Base-by-base conservation (phyloP, 2,113 vertebrate species). In the Mesitornis unicolor region DNA sequence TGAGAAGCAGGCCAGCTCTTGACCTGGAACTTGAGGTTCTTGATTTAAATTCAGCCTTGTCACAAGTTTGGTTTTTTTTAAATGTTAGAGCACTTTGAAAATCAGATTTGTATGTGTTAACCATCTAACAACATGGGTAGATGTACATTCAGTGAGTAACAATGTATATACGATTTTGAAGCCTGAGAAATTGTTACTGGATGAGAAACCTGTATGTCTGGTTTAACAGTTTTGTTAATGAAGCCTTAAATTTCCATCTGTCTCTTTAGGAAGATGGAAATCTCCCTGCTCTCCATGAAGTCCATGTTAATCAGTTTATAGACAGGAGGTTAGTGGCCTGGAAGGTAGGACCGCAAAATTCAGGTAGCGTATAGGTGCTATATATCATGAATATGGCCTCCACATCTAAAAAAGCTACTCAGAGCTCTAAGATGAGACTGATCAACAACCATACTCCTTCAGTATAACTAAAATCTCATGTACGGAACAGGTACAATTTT, bases 221-320 rank as follows among this genome's bases (percentile, higher is more conserved):
- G 79, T 79, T 81, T 81, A 87, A 71, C 75, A 91, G 0, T 70
- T 95, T 42, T 63, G 43, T 54, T 91, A 95, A 77, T 54, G 68
- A 91, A 91, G 84, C 59, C 76, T 90, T 94, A 74, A 59, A 86
- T 87, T 87, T 88, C 70, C 82, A 74, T 87, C 93, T 93, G 75
- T 73, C 64, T 87, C 61, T 93, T 35, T 57, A 85, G 74, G 87
- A 92, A 86, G 85, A 71, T 29, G n/a, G 73, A 92, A 95, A 92
- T 77, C 80, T 93, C 43, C 20, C 63, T 83, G 26, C 45, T 36
- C 36, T 67, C 61, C 22, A 5, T 64, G 19, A 93, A 87, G 69
- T 89, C 81, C 6, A 0, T 56, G 38, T 56, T 88, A 90, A 96
- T 88, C 67, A 74, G 64, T 93, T 91, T 93, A 80, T n/a, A 69